A percentile compares a stretch with the other conserved stretches of the same genome.
Evolutionary conservation across 2,888 invertebrate genomes (phyloP).

Genomic region (Stenchaetothrips biformis): DNA sequence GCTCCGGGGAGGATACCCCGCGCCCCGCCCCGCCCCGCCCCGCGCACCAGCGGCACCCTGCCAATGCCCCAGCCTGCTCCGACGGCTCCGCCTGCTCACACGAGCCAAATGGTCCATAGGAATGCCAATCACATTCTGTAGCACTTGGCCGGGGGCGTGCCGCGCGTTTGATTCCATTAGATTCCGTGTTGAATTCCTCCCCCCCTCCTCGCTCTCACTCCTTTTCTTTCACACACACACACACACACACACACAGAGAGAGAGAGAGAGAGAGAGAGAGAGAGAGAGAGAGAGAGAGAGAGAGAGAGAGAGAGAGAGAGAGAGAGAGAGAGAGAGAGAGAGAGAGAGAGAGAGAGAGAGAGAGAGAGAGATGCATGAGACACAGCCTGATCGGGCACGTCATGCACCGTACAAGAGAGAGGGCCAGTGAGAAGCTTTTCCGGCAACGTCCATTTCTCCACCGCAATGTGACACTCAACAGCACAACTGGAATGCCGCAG

Average conservation of each 20-base stretch:
- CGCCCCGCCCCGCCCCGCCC: no score
- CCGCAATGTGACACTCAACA: no score
- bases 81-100: no score
- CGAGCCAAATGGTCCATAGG: slow-evolving; percentile 28
- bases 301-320: slow-evolving; percentile 2
- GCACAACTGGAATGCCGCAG: no score
- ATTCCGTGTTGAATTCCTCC: not conserved
- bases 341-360: not conserved
- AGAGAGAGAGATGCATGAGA: not conserved
- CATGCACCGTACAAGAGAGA: no score
- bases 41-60: not conserved
- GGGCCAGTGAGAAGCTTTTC: no score
- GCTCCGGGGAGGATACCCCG: no score
- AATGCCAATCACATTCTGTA: slow-evolving; percentile 41
- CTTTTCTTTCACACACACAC: not conserved
- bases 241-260: slow-evolving; percentile 28
- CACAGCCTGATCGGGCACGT: no score
- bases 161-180: slow-evolving; percentile 22
- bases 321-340: not conserved
- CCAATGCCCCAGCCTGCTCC: slow-evolving; percentile 14
- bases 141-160: slow-evolving; percentile 36
- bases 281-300: not conserved
- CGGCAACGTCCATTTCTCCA: no score
- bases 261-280: slow-evolving; percentile 19
- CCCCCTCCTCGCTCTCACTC: not conserved